phyloP scores from a whole-genome alignment of 2,888 invertebrate species.

The Morpho helenor region DNA sequence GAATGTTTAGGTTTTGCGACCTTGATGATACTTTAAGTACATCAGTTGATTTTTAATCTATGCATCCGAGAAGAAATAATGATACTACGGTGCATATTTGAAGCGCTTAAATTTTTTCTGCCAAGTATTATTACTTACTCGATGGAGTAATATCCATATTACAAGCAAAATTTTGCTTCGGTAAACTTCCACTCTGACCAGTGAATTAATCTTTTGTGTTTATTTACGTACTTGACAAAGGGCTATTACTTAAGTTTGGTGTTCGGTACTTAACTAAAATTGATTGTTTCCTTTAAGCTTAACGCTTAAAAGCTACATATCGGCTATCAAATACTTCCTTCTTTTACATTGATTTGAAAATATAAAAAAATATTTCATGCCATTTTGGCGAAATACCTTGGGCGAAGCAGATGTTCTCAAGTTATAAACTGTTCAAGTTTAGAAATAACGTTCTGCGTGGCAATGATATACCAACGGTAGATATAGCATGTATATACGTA shows the following conservation, averaged over 20 bases:
- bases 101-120: too few species aligned
- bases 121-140: too few species aligned
- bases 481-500: conserved; percentile 46
- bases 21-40: too few species aligned
- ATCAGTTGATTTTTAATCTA: too few species aligned
- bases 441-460: conserved; percentile 14
- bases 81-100: too few species aligned
- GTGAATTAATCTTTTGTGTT: not conserved
- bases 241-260: conserved; percentile 15
- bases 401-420: not conserved
- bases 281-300: conserved; percentile 8
- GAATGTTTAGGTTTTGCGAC: too few species aligned
- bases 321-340: not conserved
- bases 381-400: not conserved
- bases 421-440: not conserved
- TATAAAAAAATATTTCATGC: conserved; percentile 4
- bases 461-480: conserved; percentile 41
- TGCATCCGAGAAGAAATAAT: too few species aligned
- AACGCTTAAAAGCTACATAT: conserved; percentile 2
- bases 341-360: conserved; percentile 1
- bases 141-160: too few species aligned
- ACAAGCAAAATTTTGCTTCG: too few species aligned
- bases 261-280: conserved; percentile 15
- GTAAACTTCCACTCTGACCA: not conserved
- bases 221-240: not conserved